These are phyloP conservation scores for Ardeotis arabs DNA, from an alignment of 2,113 vertebrate species.

Conservation along the genomic window DNA sequence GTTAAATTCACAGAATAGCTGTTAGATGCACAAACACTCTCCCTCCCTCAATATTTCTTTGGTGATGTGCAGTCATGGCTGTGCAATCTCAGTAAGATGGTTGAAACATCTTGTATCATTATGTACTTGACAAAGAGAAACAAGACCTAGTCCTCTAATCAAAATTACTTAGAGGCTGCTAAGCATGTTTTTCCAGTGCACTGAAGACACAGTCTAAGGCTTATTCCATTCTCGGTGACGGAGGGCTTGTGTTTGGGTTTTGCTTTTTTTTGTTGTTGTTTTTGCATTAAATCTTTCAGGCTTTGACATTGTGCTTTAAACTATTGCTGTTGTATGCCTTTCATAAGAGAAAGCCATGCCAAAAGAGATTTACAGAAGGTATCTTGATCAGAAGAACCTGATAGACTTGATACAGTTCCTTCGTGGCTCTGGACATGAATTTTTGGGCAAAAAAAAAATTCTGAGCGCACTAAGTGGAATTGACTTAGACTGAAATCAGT, in stretches of 20 bases:
- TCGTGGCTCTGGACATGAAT: background rate
- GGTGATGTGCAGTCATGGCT: background rate
- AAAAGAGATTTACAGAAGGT: background rate
- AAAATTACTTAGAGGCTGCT: background rate
- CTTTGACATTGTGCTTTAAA: background rate
- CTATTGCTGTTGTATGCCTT: background rate
- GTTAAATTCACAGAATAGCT: background rate
- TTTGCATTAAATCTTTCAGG: background rate
- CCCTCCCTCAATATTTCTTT: background rate
- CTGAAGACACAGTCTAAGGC: background rate
- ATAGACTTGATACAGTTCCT: background rate
- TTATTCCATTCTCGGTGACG: background rate
- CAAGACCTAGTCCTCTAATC: background rate
- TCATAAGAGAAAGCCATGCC: background rate
- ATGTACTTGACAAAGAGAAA: background rate
- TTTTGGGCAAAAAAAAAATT: background rate
- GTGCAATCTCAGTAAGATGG: background rate
- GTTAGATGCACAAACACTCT: background rate
- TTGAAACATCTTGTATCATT: background rate
- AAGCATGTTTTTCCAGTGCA: background rate
- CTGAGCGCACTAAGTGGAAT: background rate
- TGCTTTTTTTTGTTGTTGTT: background rate
- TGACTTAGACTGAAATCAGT: background rate
- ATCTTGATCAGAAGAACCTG: background rate
- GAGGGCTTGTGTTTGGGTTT: rapidly evolving